Percentiles rank a stretch among this genome's conserved stretches.
Conservation (phyloP, 1,140 invertebrate genomes). For the Drosophila watanabei region DNA sequence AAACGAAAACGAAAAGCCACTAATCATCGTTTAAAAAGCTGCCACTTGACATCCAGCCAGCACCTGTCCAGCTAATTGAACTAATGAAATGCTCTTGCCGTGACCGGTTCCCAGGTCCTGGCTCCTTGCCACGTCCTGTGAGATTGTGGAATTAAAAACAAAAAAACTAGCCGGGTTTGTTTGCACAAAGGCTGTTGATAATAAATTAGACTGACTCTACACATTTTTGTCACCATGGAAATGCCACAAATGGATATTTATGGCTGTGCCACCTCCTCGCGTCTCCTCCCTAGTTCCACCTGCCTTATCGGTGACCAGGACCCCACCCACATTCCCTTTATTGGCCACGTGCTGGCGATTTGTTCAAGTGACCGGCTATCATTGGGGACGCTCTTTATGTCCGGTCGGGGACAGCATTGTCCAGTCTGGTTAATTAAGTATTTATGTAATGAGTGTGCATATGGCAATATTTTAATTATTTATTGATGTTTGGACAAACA, state of each 20-base stretch:
- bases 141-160: conserved; percentile 66
- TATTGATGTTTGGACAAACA: conserved; percentile 28
- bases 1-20: conserved; percentile 55
- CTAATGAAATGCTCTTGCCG: conserved; percentile 73
- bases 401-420: conserved; percentile 25
- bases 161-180: conserved; percentile 57
- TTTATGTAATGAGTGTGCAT: conserved; percentile 59
- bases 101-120: conserved; percentile 26
- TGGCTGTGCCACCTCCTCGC: conserved; percentile 31
- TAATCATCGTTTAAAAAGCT: conserved; percentile 79
- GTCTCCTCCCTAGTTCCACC: conserved; percentile 13
- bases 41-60: conserved; percentile 55
- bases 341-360: conserved; percentile 61
- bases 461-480: conserved; percentile 53
- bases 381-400: conserved; percentile 42
- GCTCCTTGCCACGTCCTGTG: conserved; percentile 10
- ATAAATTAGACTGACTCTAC: conserved; percentile 72
- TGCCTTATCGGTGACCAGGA: neutral
- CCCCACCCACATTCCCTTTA: conserved; percentile 18
- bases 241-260: conserved; percentile 79
- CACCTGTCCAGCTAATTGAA: conserved; percentile 75
- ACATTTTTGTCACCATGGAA: conserved; percentile 79
- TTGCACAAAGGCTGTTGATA: conserved; percentile 69
- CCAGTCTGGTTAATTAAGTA: conserved; percentile 54
- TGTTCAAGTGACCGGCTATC: conserved; percentile 48